Conservation (phyloP, 2,797 vertebrate genomes). For the Orientallactaga sibirica region DNA sequence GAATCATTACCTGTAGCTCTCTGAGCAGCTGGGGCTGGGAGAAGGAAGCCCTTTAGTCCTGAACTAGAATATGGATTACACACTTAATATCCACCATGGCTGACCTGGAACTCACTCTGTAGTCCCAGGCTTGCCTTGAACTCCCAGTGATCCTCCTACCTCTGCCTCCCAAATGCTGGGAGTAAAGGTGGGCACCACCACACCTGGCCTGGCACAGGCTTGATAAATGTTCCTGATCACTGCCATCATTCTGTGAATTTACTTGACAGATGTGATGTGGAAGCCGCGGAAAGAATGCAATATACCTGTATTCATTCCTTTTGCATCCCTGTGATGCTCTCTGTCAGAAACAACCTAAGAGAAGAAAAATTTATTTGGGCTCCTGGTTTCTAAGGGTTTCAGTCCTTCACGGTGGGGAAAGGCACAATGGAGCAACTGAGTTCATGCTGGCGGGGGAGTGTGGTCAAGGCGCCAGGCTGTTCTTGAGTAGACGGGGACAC, state of each 20-base stretch:
- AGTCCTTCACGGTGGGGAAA: neutral
- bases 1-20: neutral
- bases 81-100: neutral
- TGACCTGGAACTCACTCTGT: too few species aligned
- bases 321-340: neutral
- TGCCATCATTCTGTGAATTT: neutral
- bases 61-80: neutral
- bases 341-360: neutral
- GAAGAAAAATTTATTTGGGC: neutral
- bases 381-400: neutral
- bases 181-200: too few species aligned
- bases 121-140: too few species aligned
- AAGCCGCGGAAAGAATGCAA: neutral
- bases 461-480: neutral
- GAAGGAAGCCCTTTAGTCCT: neutral
- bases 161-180: too few species aligned
- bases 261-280: slow-evolving; percentile 4
- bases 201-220: too few species aligned
- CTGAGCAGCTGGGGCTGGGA: neutral
- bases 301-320: neutral
- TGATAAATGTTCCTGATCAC: neutral
- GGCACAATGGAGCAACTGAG: neutral
- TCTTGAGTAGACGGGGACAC: neutral
- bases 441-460: neutral
- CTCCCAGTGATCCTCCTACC: too few species aligned